phyloP scores from a whole-genome alignment of 2,797 vertebrate genomes.

The Masticophis lateralis region DNA sequence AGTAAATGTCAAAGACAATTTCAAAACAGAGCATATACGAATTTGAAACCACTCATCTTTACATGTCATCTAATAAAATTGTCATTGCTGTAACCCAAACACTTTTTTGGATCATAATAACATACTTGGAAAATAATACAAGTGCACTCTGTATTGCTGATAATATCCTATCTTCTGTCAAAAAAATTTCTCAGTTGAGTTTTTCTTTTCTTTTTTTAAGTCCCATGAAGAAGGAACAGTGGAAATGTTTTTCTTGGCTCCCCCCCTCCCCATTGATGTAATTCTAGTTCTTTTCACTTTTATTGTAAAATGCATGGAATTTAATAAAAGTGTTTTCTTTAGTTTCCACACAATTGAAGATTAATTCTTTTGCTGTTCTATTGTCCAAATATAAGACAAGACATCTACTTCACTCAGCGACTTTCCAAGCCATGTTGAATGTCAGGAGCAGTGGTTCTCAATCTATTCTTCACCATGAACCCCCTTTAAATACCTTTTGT shows the following conservation, averaged over 20 bases:
- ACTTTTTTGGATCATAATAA: constrained; percentile 13
- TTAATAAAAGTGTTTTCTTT: background rate
- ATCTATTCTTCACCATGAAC: background rate
- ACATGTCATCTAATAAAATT: constrained; percentile 10
- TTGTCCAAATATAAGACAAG: background rate
- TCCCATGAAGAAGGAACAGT: background rate
- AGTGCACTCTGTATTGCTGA: background rate
- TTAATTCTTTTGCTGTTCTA: background rate
- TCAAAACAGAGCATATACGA: constrained; percentile 7
- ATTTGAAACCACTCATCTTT: constrained; percentile 2
- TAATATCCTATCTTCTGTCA: background rate
- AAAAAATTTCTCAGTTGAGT: background rate
- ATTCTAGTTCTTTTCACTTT: background rate
- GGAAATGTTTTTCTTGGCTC: background rate
- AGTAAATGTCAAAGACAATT: constrained; percentile 29
- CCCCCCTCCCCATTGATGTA: background rate
- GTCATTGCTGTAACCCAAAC: background rate
- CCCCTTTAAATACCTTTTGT: background rate
- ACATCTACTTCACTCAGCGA: background rate
- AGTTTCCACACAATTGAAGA: background rate
- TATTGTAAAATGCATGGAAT: background rate
- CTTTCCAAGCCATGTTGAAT: background rate
- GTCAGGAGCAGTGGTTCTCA: background rate
- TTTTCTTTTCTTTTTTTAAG: background rate
- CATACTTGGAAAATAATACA: constrained; percentile 18